Percentiles rank a stretch among this genome's conserved stretches.
Conservation (phyloP, 1,140 invertebrate genomes). For the Conus betulinus region DNA sequence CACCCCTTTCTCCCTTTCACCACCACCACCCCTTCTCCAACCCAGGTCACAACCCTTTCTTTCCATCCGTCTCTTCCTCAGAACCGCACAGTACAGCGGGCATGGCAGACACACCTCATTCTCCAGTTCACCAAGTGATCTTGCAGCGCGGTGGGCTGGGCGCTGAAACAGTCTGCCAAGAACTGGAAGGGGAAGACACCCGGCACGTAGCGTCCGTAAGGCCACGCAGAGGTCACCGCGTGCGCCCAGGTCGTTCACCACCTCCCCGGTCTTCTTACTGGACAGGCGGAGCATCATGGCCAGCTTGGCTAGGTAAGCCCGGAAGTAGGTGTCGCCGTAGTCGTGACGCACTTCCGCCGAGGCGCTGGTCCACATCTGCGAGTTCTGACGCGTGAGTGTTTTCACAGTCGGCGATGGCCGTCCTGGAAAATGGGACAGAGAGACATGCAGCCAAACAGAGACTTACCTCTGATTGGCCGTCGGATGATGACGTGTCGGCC, state of each 20-base stretch:
- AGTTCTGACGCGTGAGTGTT: slow-evolving; percentile 36
- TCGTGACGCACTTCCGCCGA: slow-evolving; percentile 44
- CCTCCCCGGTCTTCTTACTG: slow-evolving; percentile 39
- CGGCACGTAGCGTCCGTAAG: slow-evolving; percentile 48
- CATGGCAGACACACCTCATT: background rate
- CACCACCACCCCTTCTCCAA: no score
- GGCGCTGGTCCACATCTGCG: slow-evolving; percentile 46
- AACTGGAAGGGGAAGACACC: slow-evolving; percentile 38
- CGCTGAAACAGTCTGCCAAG: slow-evolving; percentile 31
- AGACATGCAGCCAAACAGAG: background rate
- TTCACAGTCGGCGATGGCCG: slow-evolving; percentile 42
- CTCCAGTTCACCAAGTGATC: background rate
- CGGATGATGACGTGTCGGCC: no score
- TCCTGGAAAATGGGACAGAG: slow-evolving; percentile 37
- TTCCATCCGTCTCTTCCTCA: background rate
- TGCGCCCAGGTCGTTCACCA: slow-evolving; percentile 46
- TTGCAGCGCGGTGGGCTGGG: slow-evolving; percentile 5
- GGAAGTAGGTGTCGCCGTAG: slow-evolving; percentile 55
- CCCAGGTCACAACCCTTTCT: background rate
- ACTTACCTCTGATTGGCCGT: no score
- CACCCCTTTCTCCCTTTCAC: no score
- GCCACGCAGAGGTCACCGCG: slow-evolving; percentile 41
- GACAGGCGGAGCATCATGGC: slow-evolving; percentile 37
- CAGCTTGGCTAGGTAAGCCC: slow-evolving; percentile 38
- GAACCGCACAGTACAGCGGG: background rate